Conservation (phyloP, 2,113 vertebrate genomes). For the Puffinus mauretanicus region DNA sequence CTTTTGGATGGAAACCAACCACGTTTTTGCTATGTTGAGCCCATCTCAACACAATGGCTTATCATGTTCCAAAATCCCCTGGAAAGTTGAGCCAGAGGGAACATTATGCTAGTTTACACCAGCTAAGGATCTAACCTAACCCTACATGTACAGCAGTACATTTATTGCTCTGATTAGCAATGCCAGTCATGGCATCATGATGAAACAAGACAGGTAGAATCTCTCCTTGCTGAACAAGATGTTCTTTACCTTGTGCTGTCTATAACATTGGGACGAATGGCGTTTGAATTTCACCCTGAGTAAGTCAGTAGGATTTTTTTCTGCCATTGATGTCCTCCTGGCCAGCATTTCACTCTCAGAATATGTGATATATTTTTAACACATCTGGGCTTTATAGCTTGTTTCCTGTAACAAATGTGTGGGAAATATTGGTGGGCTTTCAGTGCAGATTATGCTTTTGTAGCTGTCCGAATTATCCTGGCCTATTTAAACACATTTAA, state of each 20-base stretch:
- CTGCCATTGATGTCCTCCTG: neutral
- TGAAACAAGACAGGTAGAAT: neutral
- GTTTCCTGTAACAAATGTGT: conserved; percentile 23
- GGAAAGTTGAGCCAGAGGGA: neutral
- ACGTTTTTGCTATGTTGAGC: accelerated
- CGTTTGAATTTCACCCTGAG: neutral
- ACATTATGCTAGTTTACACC: neutral
- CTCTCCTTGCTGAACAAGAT: neutral
- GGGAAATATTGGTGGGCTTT: conserved; percentile 54
- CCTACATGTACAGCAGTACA: neutral
- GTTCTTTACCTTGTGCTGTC: neutral
- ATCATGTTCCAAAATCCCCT: neutral
- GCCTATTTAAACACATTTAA: conserved; percentile 57
- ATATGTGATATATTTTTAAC: conserved; percentile 18
- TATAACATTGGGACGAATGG: neutral
- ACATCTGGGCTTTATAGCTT: neutral
- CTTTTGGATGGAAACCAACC: neutral
- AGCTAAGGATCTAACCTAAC: neutral
- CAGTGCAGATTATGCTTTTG: conserved; percentile 25
- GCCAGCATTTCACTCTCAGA: neutral
- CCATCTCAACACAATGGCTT: neutral
- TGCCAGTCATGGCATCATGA: neutral
- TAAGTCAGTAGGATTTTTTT: neutral
- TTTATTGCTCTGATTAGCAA: neutral
- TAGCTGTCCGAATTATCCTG: conserved; percentile 56